phyloP scores from a whole-genome alignment of 2,888 invertebrate genomes.

The Druceiella hillmani region DNA sequence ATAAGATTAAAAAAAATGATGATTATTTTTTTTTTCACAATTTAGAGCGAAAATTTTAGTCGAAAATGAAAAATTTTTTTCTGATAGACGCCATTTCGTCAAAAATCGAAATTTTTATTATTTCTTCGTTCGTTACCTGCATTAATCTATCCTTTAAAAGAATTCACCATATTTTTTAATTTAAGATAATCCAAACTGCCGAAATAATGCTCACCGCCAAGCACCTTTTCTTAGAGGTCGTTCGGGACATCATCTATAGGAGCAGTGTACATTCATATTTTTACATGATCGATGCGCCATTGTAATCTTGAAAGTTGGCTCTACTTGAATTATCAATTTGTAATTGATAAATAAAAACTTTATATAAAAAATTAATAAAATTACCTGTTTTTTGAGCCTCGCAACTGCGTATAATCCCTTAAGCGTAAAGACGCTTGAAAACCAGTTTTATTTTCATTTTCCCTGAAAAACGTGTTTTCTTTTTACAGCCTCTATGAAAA shows the following conservation, averaged over 20 bases:
- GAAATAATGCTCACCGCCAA: slow-evolving; percentile 5
- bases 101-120: too few relatives aligned
- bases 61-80: too few relatives aligned
- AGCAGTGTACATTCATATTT: slow-evolving; percentile 10
- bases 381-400: slow-evolving; percentile 4
- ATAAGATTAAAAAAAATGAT: slow-evolving; percentile 2
- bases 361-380: slow-evolving; percentile 6
- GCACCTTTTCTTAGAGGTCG: slow-evolving; percentile 10
- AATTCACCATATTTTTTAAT: slow-evolving; percentile 3
- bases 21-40: background rate
- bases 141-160: slow-evolving; percentile 3
- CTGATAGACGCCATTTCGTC: too few relatives aligned
- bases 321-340: slow-evolving; percentile 6
- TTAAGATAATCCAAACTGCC: slow-evolving; percentile 6
- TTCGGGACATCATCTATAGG: slow-evolving; percentile 10
- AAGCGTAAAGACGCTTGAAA: too few relatives aligned
- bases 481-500: too few relatives aligned
- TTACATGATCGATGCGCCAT: slow-evolving; percentile 2
- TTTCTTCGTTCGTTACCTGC: too few relatives aligned
- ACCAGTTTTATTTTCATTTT: too few relatives aligned
- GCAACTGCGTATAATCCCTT: slow-evolving; percentile 8
- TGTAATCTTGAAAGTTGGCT: slow-evolving; percentile 6
- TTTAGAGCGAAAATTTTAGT: too few relatives aligned
- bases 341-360: slow-evolving; percentile 8
- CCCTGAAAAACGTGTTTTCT: too few relatives aligned